Evolutionary conservation across 2,797 vertebrate species (phyloP).

Genomic region (Florisuga fusca): DNA sequence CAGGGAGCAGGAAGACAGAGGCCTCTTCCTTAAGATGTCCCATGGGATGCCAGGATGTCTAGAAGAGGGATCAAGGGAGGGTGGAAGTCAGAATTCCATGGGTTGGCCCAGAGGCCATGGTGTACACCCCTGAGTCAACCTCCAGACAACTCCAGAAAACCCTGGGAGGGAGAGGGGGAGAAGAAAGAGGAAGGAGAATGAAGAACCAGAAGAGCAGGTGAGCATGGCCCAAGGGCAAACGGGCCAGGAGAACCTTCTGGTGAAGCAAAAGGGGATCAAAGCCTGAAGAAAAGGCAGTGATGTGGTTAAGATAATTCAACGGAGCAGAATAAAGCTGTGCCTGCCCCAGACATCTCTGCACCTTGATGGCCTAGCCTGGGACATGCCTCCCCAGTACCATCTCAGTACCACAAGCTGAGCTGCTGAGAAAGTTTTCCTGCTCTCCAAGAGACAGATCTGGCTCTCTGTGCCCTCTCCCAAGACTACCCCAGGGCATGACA

Average conservation of each 20-base stretch:
- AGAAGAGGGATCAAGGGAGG: not conserved
- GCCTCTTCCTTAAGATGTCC: fast-evolving
- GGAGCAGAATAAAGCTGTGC: not conserved
- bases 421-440: not conserved
- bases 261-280: not conserved
- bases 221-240: not conserved
- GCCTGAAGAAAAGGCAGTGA: not conserved
- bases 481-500: not conserved
- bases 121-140: not conserved
- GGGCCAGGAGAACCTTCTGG: not conserved
- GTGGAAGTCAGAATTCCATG: too few relatives aligned
- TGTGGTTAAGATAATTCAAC: not conserved
- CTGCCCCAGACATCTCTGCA: not conserved
- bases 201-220: not conserved
- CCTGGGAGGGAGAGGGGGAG: not conserved
- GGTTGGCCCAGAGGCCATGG: not conserved
- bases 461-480: too few relatives aligned
- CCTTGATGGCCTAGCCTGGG: not conserved
- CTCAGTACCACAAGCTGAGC: not conserved
- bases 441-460: not conserved
- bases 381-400: not conserved
- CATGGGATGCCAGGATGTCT: not conserved
- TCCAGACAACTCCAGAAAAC: not conserved
- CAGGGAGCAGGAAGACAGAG: not conserved
- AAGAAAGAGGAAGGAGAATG: too few relatives aligned